A percentile compares a stretch with the other conserved stretches of the same genome.
These are phyloP conservation scores for Prosapia bicincta DNA, from an alignment of 2,888 invertebrate genomes.

Conservation along the genomic window DNA sequence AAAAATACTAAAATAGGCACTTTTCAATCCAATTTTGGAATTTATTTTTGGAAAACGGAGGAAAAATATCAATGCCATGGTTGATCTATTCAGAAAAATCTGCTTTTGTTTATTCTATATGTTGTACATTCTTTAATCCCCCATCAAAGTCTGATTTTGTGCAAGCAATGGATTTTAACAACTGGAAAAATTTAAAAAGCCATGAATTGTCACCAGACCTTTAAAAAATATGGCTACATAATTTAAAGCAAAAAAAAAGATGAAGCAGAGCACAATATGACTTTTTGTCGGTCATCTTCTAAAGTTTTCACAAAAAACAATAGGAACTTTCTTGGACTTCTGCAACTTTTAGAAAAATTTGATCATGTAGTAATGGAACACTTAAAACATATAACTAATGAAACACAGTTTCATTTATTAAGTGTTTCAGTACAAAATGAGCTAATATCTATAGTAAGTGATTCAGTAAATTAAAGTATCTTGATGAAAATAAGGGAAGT, in stretches of 20 bases:
- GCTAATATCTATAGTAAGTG: slow-evolving; percentile 9
- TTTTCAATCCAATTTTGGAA: background rate
- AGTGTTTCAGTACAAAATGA: slow-evolving; percentile 21
- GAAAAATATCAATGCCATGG: background rate
- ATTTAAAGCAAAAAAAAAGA: too few relatives aligned
- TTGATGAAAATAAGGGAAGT: slow-evolving; percentile 21
- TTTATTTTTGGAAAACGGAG: background rate
- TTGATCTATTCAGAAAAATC: background rate
- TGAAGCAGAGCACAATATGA: too few relatives aligned
- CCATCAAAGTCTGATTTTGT: background rate
- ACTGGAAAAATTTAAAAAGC: background rate
- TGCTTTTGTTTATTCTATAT: background rate
- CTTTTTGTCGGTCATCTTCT: too few relatives aligned
- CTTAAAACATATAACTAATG: background rate
- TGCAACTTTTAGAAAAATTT: slow-evolving; percentile 11
- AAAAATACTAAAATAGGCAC: background rate
- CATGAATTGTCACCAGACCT: background rate
- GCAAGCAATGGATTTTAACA: background rate
- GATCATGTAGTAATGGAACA: slow-evolving; percentile 15
- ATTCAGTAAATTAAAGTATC: slow-evolving; percentile 14
- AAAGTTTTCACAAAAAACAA: background rate
- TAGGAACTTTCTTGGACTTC: slow-evolving; percentile 21
- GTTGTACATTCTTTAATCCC: background rate
- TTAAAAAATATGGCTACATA: too few relatives aligned
- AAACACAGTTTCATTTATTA: slow-evolving; percentile 4